Evolutionary conservation across 1,140 invertebrate genomes (phyloP).

Genomic region (Drosophila funebris): DNA sequence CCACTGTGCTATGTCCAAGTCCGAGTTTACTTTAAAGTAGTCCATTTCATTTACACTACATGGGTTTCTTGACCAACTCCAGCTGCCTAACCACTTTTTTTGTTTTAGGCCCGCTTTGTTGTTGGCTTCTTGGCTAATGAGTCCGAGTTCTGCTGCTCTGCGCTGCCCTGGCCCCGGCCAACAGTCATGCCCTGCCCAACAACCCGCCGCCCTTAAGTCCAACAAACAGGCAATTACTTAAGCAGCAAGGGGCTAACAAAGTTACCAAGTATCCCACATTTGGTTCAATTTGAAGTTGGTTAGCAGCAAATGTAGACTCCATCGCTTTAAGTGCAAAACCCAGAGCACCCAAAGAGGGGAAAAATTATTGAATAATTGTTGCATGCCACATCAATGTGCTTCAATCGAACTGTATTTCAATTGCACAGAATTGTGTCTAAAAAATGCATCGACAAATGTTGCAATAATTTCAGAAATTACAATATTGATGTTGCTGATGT

Average conservation of each 20-base stretch:
- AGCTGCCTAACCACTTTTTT: neutral
- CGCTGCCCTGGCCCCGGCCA: neutral
- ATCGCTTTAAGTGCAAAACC: neutral
- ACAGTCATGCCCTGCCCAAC: no score
- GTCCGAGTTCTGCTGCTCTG: neutral
- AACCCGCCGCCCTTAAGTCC: neutral
- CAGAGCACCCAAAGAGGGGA: neutral
- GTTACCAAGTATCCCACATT: slow-evolving; percentile 25
- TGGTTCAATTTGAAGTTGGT: slow-evolving; percentile 11
- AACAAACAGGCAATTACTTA: slow-evolving; percentile 36
- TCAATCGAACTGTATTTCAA: no score
- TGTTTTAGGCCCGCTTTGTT: neutral
- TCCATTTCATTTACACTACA: slow-evolving; percentile 28
- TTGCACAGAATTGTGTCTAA: no score
- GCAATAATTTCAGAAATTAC: no score
- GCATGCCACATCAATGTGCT: no score
- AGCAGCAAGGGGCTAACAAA: slow-evolving; percentile 28
- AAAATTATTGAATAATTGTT: no score
- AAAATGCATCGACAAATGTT: no score
- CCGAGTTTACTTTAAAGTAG: slow-evolving; percentile 33
- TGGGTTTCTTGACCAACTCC: neutral
- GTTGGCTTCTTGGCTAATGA: slow-evolving; percentile 30
- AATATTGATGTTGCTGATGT: no score
- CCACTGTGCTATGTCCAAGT: neutral
- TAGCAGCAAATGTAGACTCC: neutral